Evolutionary conservation across 2,888 invertebrate genomes (phyloP).

Genomic region (Sarcophaga rosellei): DNA sequence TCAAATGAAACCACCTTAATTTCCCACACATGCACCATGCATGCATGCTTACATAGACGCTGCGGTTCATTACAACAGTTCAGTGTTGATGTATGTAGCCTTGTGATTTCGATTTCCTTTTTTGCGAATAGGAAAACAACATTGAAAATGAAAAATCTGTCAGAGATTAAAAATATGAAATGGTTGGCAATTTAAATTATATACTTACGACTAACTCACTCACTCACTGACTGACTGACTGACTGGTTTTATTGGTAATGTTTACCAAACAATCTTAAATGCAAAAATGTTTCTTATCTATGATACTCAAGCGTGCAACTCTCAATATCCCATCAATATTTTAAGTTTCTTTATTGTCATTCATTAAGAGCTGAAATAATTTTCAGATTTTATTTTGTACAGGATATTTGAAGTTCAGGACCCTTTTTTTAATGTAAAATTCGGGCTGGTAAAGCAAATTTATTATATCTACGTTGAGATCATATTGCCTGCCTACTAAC

Average conservation of each 20-base stretch:
- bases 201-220: neutral
- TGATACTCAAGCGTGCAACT: neutral
- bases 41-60: conserved; percentile 13
- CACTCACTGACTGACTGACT: no score
- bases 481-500: no score
- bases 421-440: no score
- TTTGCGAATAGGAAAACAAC: conserved; percentile 1
- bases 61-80: conserved; percentile 2
- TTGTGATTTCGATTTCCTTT: conserved; percentile 47
- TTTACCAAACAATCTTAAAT: conserved; percentile 33
- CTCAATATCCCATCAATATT: conserved; percentile 49
- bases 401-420: neutral
- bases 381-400: neutral
- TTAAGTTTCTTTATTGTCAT: conserved; percentile 60
- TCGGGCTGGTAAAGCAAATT: no score
- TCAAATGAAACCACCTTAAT: conserved; percentile 61
- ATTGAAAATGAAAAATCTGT: conserved; percentile 17
- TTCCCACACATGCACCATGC: conserved; percentile 59
- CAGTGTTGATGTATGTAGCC: conserved; percentile 46
- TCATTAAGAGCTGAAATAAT: conserved; percentile 63
- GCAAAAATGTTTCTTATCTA: conserved; percentile 55
- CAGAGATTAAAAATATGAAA: conserved; percentile 56
- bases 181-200: conserved; percentile 55
- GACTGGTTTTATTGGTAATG: neutral
- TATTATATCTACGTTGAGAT: no score